Evolutionary conservation across 2,113 vertebrate genomes (phyloP), one percentile per base, ranked within the genome.

Genomic region (Heterotis niloticus): DNA sequence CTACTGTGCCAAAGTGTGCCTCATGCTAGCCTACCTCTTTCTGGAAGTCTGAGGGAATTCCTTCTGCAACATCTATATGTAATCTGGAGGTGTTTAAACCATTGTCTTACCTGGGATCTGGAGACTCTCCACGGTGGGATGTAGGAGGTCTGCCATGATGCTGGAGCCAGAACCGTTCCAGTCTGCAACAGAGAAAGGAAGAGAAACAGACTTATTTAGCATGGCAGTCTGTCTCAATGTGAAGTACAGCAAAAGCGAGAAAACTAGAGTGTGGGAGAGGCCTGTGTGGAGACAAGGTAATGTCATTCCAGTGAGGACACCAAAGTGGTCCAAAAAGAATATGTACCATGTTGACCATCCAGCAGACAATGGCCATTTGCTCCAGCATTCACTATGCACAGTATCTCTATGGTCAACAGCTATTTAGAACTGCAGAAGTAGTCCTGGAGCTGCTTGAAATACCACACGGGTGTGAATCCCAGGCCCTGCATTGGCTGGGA

Each of bases 101-200:
- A 24, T 64, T 44, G 57, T 68, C 84, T 89, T 85, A 94, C 93
- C 84, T 29, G 88, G 80, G 74, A 88, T 83, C 80, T 89, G 90
- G 64, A 92, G 88, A 64, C 84, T 84, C 77, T 84, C 85, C 78
- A 86, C 69, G 44, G 85, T 87, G 60, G 88, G 87, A 79, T 91
- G 90, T 69, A 86, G 77, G 77, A 87, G 23, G 4, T 88, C 84
- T 56, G 91, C 87, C 93, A 94, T 94, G 82, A 86, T 90, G 83
- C 83, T 85, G 82, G 84, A 82, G 88, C 83, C 87, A 89, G 88
- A 75, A 81, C 80, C 78, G 71, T 75, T 23, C 20, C 79, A 84
- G 83, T 78, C 81, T 86, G 23, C 13, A 75, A 76, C 23, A 82
- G 23, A 60, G 54, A 34, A 10, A 0, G 20, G 65, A 26, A 74